A percentile compares a stretch with the other conserved stretches of the same genome.
Conservation (phyloP, 2,797 vertebrate species). For the Percopsis omiscomaycus region DNA sequence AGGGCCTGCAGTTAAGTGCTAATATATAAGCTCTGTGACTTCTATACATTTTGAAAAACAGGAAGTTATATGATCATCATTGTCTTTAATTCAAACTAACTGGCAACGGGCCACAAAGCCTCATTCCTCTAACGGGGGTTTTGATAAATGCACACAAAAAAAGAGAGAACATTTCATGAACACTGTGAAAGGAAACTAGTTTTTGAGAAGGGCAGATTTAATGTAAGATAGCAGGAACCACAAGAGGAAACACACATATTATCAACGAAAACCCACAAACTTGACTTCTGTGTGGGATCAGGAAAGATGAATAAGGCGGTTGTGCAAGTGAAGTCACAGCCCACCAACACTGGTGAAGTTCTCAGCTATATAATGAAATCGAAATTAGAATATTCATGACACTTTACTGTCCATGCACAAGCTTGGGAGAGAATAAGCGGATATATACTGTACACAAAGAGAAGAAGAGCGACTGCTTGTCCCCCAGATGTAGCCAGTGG, state of each 20-base stretch:
- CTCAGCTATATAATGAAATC: neutral
- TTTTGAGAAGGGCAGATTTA: constrained; percentile 39
- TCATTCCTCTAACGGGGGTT: constrained; percentile 27
- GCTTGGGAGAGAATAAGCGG: too few relatives aligned
- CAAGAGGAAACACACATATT: constrained; percentile 17
- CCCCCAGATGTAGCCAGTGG: too few relatives aligned
- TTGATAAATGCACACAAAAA: constrained; percentile 15
- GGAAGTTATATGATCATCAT: neutral
- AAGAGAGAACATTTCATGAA: constrained; percentile 38
- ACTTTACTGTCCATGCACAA: neutral
- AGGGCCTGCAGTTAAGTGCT: too few relatives aligned
- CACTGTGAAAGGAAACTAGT: constrained; percentile 36
- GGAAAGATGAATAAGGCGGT: constrained; percentile 24
- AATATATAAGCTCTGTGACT: neutral
- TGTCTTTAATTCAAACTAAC: constrained; percentile 22
- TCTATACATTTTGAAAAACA: neutral
- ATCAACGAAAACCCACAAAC: constrained; percentile 20
- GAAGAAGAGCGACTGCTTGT: too few relatives aligned
- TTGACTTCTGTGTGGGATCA: constrained; percentile 26
- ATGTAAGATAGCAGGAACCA: constrained; percentile 33
- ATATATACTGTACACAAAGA: too few relatives aligned
- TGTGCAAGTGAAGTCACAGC: constrained; percentile 12
- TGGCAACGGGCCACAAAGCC: constrained; percentile 20
- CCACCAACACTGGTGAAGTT: constrained; percentile 10
- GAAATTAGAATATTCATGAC: neutral